A percentile compares a stretch with the other conserved stretches of the same genome.
Conservation (phyloP, 35 echinoderm and acorn worm genomes). For the Hemicentrotus pulcherrimus region DNA sequence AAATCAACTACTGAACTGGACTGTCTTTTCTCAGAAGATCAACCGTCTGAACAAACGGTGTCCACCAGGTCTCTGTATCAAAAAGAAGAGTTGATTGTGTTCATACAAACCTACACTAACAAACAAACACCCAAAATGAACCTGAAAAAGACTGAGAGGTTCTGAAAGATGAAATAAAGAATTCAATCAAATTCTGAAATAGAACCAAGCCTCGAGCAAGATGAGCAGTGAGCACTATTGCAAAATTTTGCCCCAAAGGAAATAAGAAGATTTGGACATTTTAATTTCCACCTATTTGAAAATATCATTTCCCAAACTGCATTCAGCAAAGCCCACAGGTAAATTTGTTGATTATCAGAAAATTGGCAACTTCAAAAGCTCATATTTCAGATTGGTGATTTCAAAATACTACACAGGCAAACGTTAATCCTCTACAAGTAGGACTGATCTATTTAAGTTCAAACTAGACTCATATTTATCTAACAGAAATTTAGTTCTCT, state of each 20-base stretch:
- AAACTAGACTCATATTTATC: too few species aligned
- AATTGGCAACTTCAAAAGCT: not conserved
- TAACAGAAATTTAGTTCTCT: too few species aligned
- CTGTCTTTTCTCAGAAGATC: not conserved
- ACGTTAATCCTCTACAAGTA: not conserved
- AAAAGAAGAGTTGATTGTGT: not conserved
- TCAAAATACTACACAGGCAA: not conserved
- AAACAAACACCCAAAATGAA: not conserved
- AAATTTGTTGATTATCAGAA: not conserved
- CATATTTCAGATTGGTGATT: not conserved
- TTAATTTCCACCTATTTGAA: not conserved
- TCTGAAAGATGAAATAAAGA: too few species aligned
- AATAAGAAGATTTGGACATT: not conserved
- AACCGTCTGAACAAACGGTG: not conserved
- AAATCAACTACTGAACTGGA: not conserved
- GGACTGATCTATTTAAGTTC: not conserved
- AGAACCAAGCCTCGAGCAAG: not conserved
- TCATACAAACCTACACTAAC: not conserved
- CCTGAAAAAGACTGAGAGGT: not conserved
- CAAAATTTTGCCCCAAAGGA: not conserved
- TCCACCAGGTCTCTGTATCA: not conserved
- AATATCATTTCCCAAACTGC: not conserved
- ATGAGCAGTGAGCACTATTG: not conserved
- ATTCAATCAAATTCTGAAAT: not conserved
- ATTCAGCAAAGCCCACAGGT: not conserved